phyloP scores from a whole-genome alignment of 2,113 vertebrate genomes.

The Gnathonemus longibarbis region DNA sequence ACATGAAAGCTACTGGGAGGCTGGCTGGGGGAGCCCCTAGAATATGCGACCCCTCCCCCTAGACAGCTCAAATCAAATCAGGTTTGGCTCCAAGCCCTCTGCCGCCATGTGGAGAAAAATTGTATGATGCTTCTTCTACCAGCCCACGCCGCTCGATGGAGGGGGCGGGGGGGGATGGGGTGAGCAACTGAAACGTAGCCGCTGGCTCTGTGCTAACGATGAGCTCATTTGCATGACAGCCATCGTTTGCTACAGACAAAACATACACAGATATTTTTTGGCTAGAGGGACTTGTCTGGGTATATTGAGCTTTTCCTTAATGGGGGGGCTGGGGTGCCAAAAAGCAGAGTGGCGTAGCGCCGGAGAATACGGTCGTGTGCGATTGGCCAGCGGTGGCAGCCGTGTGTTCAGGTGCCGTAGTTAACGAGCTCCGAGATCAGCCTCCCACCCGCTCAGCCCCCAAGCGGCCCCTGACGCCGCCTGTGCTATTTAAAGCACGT shows the following conservation, averaged over 20 bases:
- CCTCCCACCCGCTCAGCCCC: not conserved
- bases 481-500: not conserved
- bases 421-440: not conserved
- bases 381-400: not conserved
- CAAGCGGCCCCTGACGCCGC: not conserved
- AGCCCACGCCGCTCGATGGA: not conserved
- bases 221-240: constrained; percentile 12
- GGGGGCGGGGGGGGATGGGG: too few species aligned
- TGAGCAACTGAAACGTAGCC: not conserved
- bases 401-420: not conserved
- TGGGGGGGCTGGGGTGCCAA: not conserved
- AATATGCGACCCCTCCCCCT: not conserved
- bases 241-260: not conserved
- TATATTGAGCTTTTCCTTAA: not conserved
- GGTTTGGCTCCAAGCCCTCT: not conserved
- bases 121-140: not conserved
- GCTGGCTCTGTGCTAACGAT: not conserved
- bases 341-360: not conserved
- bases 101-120: not conserved
- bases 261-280: not conserved
- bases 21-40: not conserved
- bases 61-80: constrained; percentile 27
- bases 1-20: not conserved
- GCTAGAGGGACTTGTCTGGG: not conserved
- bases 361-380: not conserved